Base-by-base conservation (phyloP, 2,888 invertebrate species). In the Nomada flava region DNA sequence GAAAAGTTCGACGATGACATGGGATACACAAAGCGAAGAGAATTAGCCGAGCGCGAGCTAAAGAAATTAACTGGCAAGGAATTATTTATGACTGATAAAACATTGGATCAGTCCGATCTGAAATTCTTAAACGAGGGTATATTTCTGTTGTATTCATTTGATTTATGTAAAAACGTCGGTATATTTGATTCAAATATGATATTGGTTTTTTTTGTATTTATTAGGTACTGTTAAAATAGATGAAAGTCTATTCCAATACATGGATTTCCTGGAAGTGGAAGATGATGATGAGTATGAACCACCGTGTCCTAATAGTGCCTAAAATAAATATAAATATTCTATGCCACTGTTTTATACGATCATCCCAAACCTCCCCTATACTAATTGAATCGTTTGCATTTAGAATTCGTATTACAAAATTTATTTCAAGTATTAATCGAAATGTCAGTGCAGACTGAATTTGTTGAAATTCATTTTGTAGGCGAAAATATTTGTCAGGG, bases 51-150 rank as follows among this genome's bases (percentile, higher is more conserved):
- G 44, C 96, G 96, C 83, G 97, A 97, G 81, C 96, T 95, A 53
- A 97, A 96, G 91, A 98, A 98, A 94, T 94, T 98, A 55, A 98
- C 98, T 0, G 99, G 99, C 20, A 96, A 96, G 92, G 99, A 99
- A 94, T 94, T 99, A 73, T 99, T 99, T 95, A 95, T 99, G 94
- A 96, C 96, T 75, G 99, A 99, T 93, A 97, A 97, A 83, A 97
- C 98, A 1, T 95, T 99, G 86, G 98, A 98, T 94, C 98, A 99
- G 91, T 99, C 99, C 5, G 99, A 99, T 95, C 96, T 99, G 79
- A 97, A 98, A 94, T 99, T 98, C 95, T 95, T 98, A 87, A 97
- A 98, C 94, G 98, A 98, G 94, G 98, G 97, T 95, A 93, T 20
- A 18, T 15, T 55, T 62, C 23, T 47, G 4, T 10, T 18, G 55